A percentile compares a stretch with the other conserved stretches of the same genome.
These are phyloP conservation scores for Sphyrna mokarran DNA, from an alignment of 2,113 vertebrate genomes.

Conservation along the genomic window DNA sequence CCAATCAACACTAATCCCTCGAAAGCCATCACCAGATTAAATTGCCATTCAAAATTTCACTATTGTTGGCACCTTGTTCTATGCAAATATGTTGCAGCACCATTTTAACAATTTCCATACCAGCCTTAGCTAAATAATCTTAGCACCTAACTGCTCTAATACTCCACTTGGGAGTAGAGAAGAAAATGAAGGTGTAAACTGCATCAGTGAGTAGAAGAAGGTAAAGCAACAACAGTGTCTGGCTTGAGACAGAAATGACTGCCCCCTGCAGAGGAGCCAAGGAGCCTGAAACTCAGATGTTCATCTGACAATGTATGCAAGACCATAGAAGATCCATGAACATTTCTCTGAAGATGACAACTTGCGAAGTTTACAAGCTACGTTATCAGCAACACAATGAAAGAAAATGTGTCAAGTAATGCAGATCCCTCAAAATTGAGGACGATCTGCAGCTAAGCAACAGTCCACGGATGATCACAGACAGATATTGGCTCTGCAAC, in stretches of 20 bases:
- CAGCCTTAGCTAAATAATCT: neutral
- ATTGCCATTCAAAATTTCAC: too few relatives aligned
- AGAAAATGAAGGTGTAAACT: neutral
- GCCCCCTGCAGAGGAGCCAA: neutral
- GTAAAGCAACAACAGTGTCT: neutral
- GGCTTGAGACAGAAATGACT: neutral
- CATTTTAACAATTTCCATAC: neutral
- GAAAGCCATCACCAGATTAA: too few relatives aligned
- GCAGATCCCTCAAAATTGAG: neutral
- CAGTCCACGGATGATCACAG: neutral
- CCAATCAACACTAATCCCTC: too few relatives aligned
- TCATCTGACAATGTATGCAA: neutral
- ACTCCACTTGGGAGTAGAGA: neutral
- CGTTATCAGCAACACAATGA: neutral
- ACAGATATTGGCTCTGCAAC: neutral
- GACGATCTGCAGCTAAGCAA: neutral
- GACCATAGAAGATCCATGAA: neutral
- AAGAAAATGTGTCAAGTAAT: neutral
- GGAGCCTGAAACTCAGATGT: neutral
- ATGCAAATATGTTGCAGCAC: neutral
- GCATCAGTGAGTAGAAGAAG: neutral
- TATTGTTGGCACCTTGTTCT: neutral
- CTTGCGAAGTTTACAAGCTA: neutral
- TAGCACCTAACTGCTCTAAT: neutral
- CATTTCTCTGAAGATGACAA: neutral